A percentile compares a stretch with the other conserved stretches of the same genome.
Evolutionary conservation across 2,113 vertebrate genomes (phyloP).

Genomic region (Tetraodon nigroviridis): DNA sequence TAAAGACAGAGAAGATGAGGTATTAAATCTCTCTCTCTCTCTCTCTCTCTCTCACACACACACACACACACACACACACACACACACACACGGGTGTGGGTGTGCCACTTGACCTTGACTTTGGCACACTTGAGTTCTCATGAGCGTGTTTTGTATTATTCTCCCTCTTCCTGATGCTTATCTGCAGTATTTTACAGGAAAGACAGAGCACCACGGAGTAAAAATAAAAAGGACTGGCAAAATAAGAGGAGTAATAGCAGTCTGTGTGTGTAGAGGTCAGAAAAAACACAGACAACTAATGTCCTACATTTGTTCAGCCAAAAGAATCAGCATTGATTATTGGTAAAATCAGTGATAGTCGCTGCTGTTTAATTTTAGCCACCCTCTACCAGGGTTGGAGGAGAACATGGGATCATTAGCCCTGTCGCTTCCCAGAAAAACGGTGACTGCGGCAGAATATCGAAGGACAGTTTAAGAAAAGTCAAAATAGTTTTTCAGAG

Average conservation of each 20-base stretch:
- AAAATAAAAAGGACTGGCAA: slow-evolving; percentile 6
- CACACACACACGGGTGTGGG: not conserved
- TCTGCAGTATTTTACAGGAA: slow-evolving; percentile 55
- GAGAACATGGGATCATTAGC: no score
- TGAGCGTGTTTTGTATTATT: slow-evolving; percentile 59
- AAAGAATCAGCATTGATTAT: slow-evolving; percentile 14
- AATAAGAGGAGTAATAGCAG: not conserved
- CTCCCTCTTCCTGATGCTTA: slow-evolving; percentile 51
- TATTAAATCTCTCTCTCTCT: slow-evolving; percentile 57
- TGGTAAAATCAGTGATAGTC: not conserved
- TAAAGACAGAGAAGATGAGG: slow-evolving; percentile 62
- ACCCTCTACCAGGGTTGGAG: no score
- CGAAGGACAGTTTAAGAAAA: no score
- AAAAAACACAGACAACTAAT: slow-evolving; percentile 29
- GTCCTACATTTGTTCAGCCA: slow-evolving; percentile 39
- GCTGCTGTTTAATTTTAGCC: not conserved
- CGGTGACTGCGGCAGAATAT: no score
- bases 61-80: slow-evolving; percentile 4
- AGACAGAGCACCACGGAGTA: slow-evolving; percentile 25
- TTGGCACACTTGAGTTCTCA: slow-evolving; percentile 47
- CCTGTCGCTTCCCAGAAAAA: no score
- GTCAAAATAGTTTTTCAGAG: no score
- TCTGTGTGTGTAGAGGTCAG: slow-evolving; percentile 35
- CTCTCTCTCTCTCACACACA: slow-evolving; percentile 1
- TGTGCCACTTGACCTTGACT: slow-evolving; percentile 56